Percentiles rank a stretch among this genome's conserved stretches.
phyloP scores from a whole-genome alignment of 1,140 invertebrate species.

The Hermatobates lingyangjiaoensis region DNA sequence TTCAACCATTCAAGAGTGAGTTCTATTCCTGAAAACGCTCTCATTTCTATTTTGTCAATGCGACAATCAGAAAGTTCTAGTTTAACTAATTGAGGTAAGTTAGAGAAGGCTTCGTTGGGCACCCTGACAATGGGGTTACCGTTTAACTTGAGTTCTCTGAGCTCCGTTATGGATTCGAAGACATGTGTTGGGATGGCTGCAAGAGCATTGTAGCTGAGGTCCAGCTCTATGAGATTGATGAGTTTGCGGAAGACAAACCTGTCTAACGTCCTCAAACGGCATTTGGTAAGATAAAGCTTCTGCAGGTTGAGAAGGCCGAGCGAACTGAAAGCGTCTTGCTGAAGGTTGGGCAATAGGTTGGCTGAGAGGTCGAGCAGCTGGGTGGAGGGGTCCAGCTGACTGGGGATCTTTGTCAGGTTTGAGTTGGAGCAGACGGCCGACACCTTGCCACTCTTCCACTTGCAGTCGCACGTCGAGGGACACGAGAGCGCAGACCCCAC shows the following conservation, averaged over 20 bases:
- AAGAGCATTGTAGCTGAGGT: conserved; percentile 52
- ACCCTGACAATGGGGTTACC: conserved; percentile 51
- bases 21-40: conserved; percentile 51
- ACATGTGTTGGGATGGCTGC: conserved; percentile 44
- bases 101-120: conserved; percentile 43
- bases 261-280: conserved; percentile 38
- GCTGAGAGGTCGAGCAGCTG: conserved; percentile 56
- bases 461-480: conserved; percentile 56
- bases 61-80: conserved; percentile 52
- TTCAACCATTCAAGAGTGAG: conserved; percentile 50
- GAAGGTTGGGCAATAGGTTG: conserved; percentile 43
- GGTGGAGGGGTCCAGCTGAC: conserved; percentile 46
- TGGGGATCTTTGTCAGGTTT: conserved; percentile 45
- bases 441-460: conserved; percentile 69
- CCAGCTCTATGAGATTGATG: conserved; percentile 55
- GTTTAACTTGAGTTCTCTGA: conserved; percentile 50
- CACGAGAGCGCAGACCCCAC: conserved; percentile 28
- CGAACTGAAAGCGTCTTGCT: conserved; percentile 45
- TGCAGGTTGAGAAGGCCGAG: conserved; percentile 57
- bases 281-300: conserved; percentile 48
- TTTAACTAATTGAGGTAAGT: conserved; percentile 44
- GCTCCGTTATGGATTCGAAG: conserved; percentile 44
- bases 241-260: conserved; percentile 43
- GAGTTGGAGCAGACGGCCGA: conserved; percentile 53
- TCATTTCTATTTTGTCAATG: conserved; percentile 38